These are phyloP conservation scores for Holcopasites calliopsidis DNA, from an alignment of 1,140 invertebrate species.

Conservation along the genomic window DNA sequence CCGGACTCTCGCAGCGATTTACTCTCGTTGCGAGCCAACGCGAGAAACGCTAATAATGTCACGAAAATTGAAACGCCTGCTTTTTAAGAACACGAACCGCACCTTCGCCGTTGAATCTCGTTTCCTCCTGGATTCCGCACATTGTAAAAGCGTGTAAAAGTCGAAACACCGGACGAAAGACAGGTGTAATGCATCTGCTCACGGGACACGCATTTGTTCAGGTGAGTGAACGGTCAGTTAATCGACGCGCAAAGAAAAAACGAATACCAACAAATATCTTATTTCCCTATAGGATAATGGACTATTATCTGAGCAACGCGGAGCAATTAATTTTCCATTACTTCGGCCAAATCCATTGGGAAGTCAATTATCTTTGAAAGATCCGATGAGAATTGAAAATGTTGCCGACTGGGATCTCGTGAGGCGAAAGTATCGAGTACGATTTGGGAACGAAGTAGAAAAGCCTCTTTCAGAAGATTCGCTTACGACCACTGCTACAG, in stretches of 20 bases:
- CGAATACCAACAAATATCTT: neutral
- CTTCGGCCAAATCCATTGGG: conserved; percentile 86
- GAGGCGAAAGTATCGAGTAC: conserved; percentile 89
- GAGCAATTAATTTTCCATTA: conserved; percentile 60
- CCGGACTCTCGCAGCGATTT: neutral
- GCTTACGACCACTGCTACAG: conserved; percentile 4
- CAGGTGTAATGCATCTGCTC: conserved; percentile 67
- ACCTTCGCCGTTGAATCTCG: conserved; percentile 96
- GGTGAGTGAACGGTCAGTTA: conserved; percentile 45
- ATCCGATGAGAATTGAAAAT: conserved; percentile 88
- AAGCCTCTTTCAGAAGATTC: conserved; percentile 79
- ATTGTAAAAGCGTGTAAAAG: conserved; percentile 81
- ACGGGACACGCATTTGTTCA: conserved; percentile 34
- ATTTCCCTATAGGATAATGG: conserved; percentile 61
- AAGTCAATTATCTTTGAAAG: conserved; percentile 88
- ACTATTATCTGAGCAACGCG: conserved; percentile 54
- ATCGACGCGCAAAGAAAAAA: neutral
- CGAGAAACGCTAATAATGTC: neutral
- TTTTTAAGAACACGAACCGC: conserved; percentile 90
- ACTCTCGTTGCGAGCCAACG: neutral
- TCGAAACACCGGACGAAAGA: conserved; percentile 50
- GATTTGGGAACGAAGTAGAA: conserved; percentile 85
- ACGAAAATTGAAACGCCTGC: neutral
- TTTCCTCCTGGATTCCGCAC: conserved; percentile 94
- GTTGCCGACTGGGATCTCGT: conserved; percentile 94